Evolutionary conservation across 1,140 invertebrate genomes (phyloP), one percentile per base, ranked within the genome.

Genomic region (Meloidogyne chitwoodi): DNA sequence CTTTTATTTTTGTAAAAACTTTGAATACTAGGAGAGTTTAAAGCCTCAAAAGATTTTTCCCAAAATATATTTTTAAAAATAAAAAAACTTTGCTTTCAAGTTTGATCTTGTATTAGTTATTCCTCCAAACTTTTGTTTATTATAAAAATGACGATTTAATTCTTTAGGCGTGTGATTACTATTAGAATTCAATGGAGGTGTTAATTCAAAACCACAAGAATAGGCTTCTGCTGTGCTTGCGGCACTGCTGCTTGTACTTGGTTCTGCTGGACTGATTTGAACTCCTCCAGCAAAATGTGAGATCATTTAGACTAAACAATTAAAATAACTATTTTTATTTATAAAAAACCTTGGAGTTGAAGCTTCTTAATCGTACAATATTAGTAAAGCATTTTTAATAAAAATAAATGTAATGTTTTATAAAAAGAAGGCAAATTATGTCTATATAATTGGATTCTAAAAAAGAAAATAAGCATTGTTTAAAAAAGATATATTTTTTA

Each of bases 141-240:
- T 48, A 14, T 12, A 62, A 61, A 41, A 64, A 22, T 27, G 56
- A 34, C 3, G 1, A 19, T 70, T 70, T 41, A 48, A 27, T 70
- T 27, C 68, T 29, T 10, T 27, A 6, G 44, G 34, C 34, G 8
- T 8, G 34, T 38, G 38, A 70, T 19, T 19, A 1, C 24, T 44
- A 22, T n/a, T 24, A 22, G 68, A 56, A 26, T 31, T 41, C 31
- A 70, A 56, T 56, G 2, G 48, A 8, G 48, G 48, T 56, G 48
- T 16, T 56, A n/a, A 56, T n/a, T n/a, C 48, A 56, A n/a, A 56
- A n/a, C 48, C 61, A 19, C 68, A 44, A n/a, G 29, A 44, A 41
- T 44, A 26, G 10, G 71, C 56, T 12, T 73, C 71, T 5, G 71
- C 56, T 26, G 71, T 73, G 38, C 71, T 73, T 16, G 56, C 71